Percentiles rank a stretch among this genome's conserved stretches.
Evolutionary conservation across 2,113 vertebrate species (phyloP).

Genomic region (Bombycilla garrulus): DNA sequence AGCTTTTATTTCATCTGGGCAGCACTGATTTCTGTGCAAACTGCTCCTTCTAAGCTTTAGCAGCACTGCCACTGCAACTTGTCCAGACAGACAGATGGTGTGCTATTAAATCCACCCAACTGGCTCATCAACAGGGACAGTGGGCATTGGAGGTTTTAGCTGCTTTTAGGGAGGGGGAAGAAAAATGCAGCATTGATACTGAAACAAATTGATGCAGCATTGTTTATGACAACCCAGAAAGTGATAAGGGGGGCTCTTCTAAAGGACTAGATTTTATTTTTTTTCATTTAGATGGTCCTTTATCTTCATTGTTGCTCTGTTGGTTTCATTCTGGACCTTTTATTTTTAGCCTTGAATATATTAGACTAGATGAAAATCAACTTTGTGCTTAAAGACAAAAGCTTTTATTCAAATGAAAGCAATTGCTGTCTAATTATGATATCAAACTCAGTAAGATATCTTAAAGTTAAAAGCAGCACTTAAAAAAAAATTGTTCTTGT

Average conservation of each 20-base stretch:
- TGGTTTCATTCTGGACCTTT: neutral
- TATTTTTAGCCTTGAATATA: neutral
- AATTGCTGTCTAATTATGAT: neutral
- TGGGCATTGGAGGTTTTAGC: neutral
- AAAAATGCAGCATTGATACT: neutral
- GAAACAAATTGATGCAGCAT: neutral
- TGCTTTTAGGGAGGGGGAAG: neutral
- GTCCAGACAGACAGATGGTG: conserved; percentile 25
- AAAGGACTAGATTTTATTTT: neutral
- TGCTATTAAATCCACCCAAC: conserved; percentile 4
- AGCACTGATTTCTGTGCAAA: neutral
- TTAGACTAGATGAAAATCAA: neutral
- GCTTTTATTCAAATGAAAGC: neutral
- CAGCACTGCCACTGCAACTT: neutral
- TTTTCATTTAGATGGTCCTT: neutral
- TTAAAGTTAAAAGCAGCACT: neutral
- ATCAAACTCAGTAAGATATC: neutral
- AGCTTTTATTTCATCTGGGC: neutral
- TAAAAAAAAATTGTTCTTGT: neutral
- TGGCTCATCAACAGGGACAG: neutral
- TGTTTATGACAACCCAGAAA: neutral
- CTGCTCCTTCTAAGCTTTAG: neutral
- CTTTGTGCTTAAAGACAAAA: neutral
- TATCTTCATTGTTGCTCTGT: neutral
- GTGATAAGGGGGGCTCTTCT: neutral